A percentile compares a stretch with the other conserved stretches of the same genome.
These are phyloP conservation scores for Gambusia yucatana DNA, from an alignment of 2,797 vertebrate species.

Conservation along the genomic window DNA sequence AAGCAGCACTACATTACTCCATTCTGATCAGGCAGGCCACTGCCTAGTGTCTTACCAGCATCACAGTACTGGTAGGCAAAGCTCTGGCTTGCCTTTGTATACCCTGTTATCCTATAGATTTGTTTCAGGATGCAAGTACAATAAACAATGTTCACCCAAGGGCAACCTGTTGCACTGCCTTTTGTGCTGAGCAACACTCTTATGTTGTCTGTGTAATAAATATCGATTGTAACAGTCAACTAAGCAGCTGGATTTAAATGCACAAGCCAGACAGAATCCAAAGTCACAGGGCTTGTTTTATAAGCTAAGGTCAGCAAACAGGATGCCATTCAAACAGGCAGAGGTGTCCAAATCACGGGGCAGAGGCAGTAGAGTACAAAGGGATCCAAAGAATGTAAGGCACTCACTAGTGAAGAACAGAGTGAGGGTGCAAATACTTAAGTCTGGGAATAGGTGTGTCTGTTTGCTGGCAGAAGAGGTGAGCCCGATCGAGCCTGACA, in stretches of 20 bases:
- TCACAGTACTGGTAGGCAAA: background rate
- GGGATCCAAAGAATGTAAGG: background rate
- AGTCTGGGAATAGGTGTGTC: background rate
- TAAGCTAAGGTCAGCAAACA: background rate
- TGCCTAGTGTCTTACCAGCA: background rate
- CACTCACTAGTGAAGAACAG: background rate
- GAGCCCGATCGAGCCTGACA: background rate
- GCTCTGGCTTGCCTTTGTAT: background rate
- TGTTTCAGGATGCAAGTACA: background rate
- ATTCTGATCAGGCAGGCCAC: background rate
- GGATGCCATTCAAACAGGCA: background rate
- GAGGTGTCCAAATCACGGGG: background rate
- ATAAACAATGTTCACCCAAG: background rate
- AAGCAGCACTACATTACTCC: background rate
- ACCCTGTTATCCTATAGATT: background rate
- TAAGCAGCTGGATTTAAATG: background rate
- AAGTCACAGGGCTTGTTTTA: background rate
- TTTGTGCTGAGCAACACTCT: background rate
- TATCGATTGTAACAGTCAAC: background rate
- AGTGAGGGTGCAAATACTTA: background rate
- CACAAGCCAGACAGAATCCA: background rate
- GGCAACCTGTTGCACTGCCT: background rate
- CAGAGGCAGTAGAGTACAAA: background rate
- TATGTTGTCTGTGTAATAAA: background rate
- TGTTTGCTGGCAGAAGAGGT: background rate